These are phyloP conservation scores for Psilopogon haemacephalus DNA, from an alignment of 2,113 vertebrate genomes.

Conservation along the genomic window DNA sequence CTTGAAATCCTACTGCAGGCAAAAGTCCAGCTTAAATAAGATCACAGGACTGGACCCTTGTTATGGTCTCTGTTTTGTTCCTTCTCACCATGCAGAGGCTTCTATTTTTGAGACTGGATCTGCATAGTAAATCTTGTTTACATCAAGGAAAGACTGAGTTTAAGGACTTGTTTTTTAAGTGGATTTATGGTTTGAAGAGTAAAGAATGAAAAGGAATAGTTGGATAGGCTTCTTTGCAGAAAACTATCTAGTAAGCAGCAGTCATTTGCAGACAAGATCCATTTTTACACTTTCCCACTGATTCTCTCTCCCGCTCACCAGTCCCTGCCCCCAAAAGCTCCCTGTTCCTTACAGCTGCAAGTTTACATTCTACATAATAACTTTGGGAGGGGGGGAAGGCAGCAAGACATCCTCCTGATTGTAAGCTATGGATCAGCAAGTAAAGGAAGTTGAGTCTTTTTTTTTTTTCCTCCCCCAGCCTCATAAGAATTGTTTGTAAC, in stretches of 20 bases:
- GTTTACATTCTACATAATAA: conserved; percentile 46
- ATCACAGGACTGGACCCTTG: neutral
- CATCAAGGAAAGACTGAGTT: neutral
- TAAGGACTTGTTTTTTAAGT: neutral
- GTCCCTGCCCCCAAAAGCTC: neutral
- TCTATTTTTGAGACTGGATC: conserved; percentile 56
- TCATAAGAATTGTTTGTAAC: conserved; percentile 74
- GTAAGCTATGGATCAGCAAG: conserved; percentile 55
- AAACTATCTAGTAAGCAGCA: conserved; percentile 43
- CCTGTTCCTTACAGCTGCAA: neutral
- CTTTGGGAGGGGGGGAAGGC: neutral
- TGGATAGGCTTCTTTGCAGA: neutral
- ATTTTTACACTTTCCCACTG: conserved; percentile 33
- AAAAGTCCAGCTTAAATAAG: conserved; percentile 32
- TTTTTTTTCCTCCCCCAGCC: conserved; percentile 29
- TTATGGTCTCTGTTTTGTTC: conserved; percentile 5
- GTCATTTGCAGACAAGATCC: conserved; percentile 20
- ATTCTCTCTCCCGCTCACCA: conserved; percentile 17
- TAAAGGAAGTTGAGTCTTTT: conserved; percentile 57
- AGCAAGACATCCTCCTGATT: conserved; percentile 47
- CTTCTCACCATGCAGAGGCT: conserved; percentile 28
- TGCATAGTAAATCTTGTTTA: conserved; percentile 31
- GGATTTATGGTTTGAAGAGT: conserved; percentile 33
- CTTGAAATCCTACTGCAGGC: conserved; percentile 13
- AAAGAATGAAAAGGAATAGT: neutral